Evolutionary conservation across 2,888 invertebrate species (phyloP).

Genomic region (Chrysolina oricalcia): DNA sequence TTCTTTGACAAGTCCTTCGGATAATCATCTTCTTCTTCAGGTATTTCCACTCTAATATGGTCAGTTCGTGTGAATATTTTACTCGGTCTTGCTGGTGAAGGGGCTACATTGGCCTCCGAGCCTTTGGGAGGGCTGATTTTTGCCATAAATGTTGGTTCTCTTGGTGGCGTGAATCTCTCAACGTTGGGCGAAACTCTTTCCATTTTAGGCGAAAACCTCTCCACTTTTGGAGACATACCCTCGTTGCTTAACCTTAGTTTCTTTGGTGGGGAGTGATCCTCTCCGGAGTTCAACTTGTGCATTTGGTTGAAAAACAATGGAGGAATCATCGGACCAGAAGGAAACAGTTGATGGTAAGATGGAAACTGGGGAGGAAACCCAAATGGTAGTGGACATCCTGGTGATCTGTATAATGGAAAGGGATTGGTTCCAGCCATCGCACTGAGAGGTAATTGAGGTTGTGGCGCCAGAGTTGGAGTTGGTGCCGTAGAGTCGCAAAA

Average conservation of each 20-base stretch:
- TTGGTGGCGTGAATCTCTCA: conserved; percentile 76
- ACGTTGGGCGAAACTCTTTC: conserved; percentile 40
- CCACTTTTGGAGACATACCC: conserved; percentile 39
- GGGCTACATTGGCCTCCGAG: conserved; percentile 79
- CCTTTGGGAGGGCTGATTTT: conserved; percentile 78
- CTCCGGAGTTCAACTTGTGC: conserved; percentile 70
- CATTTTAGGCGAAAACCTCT: conserved; percentile 32
- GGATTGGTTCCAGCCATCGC: conserved; percentile 72
- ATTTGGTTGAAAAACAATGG: conserved; percentile 79
- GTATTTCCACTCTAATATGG: conserved; percentile 39
- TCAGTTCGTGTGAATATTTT: conserved; percentile 46
- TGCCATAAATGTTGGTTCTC: conserved; percentile 67
- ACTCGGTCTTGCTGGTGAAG: conserved; percentile 78
- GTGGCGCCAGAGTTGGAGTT: conserved; percentile 65
- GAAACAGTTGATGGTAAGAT: conserved; percentile 67
- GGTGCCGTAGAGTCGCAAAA: conserved; percentile 91
- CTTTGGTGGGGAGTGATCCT: conserved; percentile 72
- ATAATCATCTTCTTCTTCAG: conserved; percentile 60
- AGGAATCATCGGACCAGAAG: conserved; percentile 75
- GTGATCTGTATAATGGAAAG: conserved; percentile 83
- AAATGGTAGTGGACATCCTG: conserved; percentile 75
- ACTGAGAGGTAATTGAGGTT: conserved; percentile 63
- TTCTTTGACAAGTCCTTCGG: conserved; percentile 65
- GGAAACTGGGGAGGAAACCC: conserved; percentile 78
- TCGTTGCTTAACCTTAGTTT: conserved; percentile 38